A percentile compares a stretch with the other conserved stretches of the same genome.
Evolutionary conservation across 1,140 invertebrate species (phyloP).

Genomic region (Zaprionus gabonicus): DNA sequence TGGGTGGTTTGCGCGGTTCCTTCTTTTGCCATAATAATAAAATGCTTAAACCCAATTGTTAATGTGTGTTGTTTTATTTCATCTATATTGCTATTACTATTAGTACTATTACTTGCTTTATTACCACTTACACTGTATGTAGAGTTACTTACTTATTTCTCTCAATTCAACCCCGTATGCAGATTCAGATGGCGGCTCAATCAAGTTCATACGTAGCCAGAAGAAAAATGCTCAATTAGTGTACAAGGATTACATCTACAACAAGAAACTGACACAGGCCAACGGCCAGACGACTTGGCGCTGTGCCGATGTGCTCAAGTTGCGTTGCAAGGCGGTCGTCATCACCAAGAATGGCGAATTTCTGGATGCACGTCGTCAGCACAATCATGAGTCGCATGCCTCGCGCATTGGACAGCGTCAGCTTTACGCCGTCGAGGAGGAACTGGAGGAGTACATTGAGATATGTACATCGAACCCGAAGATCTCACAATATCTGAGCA

Average conservation of each 20-base stretch:
- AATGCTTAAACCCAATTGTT: conserved; percentile 48
- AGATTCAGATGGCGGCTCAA: conserved; percentile 45
- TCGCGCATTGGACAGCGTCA: conserved; percentile 64
- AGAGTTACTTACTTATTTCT: conserved; percentile 29
- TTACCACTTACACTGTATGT: background rate
- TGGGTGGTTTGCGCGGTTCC: conserved; percentile 28
- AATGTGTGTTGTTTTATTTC: conserved; percentile 72
- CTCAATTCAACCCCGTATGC: conserved; percentile 25
- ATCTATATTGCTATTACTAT: conserved; percentile 10
- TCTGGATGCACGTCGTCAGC: conserved; percentile 57
- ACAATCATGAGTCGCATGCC: conserved; percentile 67
- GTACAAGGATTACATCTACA: conserved; percentile 74
- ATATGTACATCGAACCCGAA: conserved; percentile 72
- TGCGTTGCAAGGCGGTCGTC: conserved; percentile 76
- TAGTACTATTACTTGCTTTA: conserved; percentile 35
- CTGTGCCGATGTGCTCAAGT: conserved; percentile 71
- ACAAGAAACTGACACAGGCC: conserved; percentile 78
- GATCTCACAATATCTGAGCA: conserved; percentile 70
- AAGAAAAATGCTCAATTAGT: conserved; percentile 81
- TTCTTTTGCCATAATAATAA: conserved; percentile 63
- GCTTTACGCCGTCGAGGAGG: conserved; percentile 69
- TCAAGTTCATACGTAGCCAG: conserved; percentile 76
- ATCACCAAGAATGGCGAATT: conserved; percentile 71
- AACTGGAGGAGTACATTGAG: conserved; percentile 77
- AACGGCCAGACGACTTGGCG: conserved; percentile 81